Evolutionary conservation across 2,797 vertebrate species (phyloP).

Genomic region (Stomatorhinus walkeri): DNA sequence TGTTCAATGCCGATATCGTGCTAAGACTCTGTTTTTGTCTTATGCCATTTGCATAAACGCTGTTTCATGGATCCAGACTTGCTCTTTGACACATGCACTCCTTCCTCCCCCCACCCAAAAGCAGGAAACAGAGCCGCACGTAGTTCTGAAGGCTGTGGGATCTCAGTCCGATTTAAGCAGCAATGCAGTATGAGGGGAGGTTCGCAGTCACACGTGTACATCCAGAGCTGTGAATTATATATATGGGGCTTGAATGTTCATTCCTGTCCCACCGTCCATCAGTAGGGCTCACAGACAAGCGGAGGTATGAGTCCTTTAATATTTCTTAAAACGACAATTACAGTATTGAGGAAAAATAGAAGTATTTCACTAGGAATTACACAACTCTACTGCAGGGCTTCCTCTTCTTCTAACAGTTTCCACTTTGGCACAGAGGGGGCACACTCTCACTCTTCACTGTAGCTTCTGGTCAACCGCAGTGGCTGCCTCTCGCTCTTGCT

Average conservation of each 20-base stretch:
- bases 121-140: background rate
- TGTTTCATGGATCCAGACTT: slow-evolving; percentile 51
- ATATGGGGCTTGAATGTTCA: background rate
- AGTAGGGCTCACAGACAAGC: background rate
- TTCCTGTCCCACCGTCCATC: background rate
- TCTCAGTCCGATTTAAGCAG: background rate
- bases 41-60: slow-evolving; percentile 72
- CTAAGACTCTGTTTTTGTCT: slow-evolving; percentile 69
- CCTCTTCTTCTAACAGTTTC: background rate
- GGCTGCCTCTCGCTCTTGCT: slow-evolving; percentile 33
- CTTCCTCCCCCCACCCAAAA: background rate
- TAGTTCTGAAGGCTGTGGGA: background rate
- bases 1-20: slow-evolving; percentile 66
- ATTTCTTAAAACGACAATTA: background rate
- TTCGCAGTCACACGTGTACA: background rate
- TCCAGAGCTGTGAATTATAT: background rate
- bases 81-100: background rate
- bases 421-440: background rate
- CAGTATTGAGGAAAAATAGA: background rate
- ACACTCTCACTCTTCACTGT: slow-evolving; percentile 41
- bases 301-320: background rate
- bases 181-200: background rate
- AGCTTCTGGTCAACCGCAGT: slow-evolving; percentile 37
- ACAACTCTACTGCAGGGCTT: background rate
- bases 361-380: background rate